A percentile compares a stretch with the other conserved stretches of the same genome.
Conservation (phyloP, 2,797 vertebrate genomes). For the Anguilla megastoma region DNA sequence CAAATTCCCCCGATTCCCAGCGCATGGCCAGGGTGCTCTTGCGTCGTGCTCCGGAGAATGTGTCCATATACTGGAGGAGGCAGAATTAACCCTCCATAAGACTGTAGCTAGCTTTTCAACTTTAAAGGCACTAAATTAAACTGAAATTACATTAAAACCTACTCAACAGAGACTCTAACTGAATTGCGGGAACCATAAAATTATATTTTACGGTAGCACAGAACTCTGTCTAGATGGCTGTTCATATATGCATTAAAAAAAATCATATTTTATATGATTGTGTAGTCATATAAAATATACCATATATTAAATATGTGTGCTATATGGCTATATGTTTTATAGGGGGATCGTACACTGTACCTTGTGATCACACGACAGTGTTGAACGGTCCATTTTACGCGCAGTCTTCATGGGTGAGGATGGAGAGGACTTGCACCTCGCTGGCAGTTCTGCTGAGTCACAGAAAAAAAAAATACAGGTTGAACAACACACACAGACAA, state of each 20-base stretch:
- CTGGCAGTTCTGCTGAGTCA: conserved; percentile 53
- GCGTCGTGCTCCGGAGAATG: conserved; percentile 57
- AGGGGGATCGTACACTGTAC: conserved; percentile 43
- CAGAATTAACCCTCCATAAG: conserved; percentile 60
- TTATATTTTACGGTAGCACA: background rate
- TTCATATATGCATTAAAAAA: background rate
- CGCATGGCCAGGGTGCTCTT: conserved; percentile 67
- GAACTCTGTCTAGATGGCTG: background rate
- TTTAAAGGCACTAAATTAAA: background rate
- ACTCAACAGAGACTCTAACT: background rate
- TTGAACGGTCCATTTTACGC: conserved; percentile 66
- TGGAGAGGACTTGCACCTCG: conserved; percentile 67
- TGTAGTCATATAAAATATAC: background rate
- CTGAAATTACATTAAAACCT: background rate
- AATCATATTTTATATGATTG: background rate
- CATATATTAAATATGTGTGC: background rate
- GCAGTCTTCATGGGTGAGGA: conserved; percentile 64
- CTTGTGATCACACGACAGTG: conserved; percentile 70
- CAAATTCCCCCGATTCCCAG: conserved; percentile 66
- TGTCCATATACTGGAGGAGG: conserved; percentile 60
- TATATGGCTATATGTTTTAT: no score
- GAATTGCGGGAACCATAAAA: conserved; percentile 6
- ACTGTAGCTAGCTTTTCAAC: conserved; percentile 45
- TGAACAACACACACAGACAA: background rate
- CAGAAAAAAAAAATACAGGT: background rate